Conservation (phyloP, 2,113 vertebrate genomes). For the Meleagris gallopavo region DNA sequence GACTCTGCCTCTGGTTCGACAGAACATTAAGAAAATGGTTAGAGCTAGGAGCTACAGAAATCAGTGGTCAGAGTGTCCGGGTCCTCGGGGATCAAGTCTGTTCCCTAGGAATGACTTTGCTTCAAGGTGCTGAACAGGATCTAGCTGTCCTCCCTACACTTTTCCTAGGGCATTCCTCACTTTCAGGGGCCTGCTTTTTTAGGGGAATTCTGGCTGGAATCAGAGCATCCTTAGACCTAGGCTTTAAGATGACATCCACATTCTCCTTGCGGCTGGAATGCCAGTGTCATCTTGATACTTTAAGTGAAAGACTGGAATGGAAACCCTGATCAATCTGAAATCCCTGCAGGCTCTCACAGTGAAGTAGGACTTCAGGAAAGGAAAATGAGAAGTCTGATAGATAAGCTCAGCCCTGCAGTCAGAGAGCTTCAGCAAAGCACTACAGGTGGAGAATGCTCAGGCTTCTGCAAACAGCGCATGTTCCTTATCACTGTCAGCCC, state of each 20-base stretch:
- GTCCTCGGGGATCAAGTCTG: not conserved
- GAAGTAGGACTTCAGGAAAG: not conserved
- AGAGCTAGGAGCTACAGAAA: not conserved
- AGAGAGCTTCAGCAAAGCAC: not conserved
- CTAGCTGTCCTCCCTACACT: not conserved
- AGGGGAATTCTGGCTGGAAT: not conserved
- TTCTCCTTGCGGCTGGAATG: not conserved
- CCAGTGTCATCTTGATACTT: not conserved
- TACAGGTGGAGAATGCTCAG: not conserved
- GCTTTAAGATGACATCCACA: not conserved
- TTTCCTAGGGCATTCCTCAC: not conserved
- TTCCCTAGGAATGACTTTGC: not conserved
- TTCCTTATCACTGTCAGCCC: not conserved
- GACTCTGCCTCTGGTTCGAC: not conserved
- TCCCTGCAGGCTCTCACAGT: not conserved
- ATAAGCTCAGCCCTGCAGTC: not conserved
- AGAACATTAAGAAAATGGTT: not conserved
- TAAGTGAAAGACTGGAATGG: not conserved
- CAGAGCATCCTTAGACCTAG: not conserved
- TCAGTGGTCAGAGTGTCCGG: not conserved
- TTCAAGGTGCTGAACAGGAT: not conserved
- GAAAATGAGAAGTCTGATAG: not conserved
- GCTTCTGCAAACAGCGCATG: fast-evolving
- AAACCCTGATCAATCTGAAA: not conserved
- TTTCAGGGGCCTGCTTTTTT: fast-evolving